Conservation (phyloP, 2,797 vertebrate genomes). For the Clamator glandarius region DNA sequence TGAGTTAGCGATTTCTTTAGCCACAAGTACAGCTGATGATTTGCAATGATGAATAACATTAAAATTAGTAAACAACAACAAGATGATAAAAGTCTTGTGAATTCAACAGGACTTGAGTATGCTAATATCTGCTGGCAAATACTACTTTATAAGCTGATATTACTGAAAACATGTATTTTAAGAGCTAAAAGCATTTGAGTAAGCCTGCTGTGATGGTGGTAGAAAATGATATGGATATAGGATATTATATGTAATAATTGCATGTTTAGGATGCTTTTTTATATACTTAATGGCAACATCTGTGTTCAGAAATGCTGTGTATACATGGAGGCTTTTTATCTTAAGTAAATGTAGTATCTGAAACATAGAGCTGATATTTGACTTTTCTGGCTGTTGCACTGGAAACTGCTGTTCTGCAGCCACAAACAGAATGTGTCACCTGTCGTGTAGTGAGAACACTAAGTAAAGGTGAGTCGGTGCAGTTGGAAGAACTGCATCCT, state of each 20-base stretch:
- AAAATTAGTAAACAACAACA: constrained; percentile 19
- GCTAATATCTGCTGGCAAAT: constrained; percentile 34
- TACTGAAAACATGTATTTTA: constrained; percentile 16
- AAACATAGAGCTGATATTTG: background rate
- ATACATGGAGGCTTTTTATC: background rate
- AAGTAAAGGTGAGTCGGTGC: background rate
- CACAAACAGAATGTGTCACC: background rate
- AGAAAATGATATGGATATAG: background rate
- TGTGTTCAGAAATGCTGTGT: background rate
- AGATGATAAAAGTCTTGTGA: background rate
- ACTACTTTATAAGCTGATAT: background rate
- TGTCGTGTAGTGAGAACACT: background rate
- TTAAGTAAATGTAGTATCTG: background rate
- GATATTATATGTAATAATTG: constrained; percentile 18
- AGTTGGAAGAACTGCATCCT: background rate
- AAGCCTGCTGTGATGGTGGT: background rate
- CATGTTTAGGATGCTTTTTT: background rate
- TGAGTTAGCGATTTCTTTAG: constrained; percentile 26
- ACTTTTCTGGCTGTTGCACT: background rate
- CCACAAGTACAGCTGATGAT: constrained; percentile 4
- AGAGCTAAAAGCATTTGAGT: constrained; percentile 31
- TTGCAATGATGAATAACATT: constrained; percentile 13
- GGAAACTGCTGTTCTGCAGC: background rate
- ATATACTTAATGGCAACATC: constrained; percentile 4
- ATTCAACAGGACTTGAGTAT: background rate